Conservation (phyloP, 2,888 invertebrate species). For the Ernsta delagoae region DNA sequence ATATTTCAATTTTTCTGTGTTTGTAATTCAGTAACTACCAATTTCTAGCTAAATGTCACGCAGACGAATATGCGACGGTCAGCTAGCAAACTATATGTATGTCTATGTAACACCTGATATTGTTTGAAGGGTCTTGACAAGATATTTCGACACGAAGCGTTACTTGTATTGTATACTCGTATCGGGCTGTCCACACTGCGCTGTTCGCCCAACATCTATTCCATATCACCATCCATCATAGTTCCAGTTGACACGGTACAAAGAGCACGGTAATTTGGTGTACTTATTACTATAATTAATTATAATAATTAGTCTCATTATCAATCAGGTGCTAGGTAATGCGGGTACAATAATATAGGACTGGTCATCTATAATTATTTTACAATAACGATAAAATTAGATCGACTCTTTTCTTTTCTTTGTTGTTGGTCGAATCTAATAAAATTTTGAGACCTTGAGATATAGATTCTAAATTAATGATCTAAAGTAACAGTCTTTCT, state of each 20-base stretch:
- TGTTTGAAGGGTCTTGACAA: neutral
- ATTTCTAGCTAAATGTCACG: no score
- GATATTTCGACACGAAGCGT: neutral
- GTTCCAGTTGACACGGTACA: conserved; percentile 26
- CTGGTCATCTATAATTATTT: neutral
- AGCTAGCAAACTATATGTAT: no score
- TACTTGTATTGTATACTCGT: neutral
- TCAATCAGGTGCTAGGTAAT: conserved; percentile 1
- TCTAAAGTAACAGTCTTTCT: no score
- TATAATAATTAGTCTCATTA: conserved; percentile 32
- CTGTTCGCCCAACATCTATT: conserved; percentile 14
- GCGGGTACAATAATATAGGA: neutral
- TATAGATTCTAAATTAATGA: no score
- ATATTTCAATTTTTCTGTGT: no score
- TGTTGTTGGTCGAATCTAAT: no score
- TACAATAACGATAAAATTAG: no score
- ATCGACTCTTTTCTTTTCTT: no score
- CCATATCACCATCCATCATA: conserved; percentile 32
- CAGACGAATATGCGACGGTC: no score
- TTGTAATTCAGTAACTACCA: no score
- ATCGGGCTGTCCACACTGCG: conserved; percentile 7
- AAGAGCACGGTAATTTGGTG: conserved; percentile 32
- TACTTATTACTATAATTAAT: conserved; percentile 32
- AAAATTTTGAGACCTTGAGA: no score
- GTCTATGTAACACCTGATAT: no score